Percentiles rank a stretch among this genome's conserved stretches.
Evolutionary conservation across 2,888 invertebrate genomes (phyloP).

Genomic region (Apamea crenata): DNA sequence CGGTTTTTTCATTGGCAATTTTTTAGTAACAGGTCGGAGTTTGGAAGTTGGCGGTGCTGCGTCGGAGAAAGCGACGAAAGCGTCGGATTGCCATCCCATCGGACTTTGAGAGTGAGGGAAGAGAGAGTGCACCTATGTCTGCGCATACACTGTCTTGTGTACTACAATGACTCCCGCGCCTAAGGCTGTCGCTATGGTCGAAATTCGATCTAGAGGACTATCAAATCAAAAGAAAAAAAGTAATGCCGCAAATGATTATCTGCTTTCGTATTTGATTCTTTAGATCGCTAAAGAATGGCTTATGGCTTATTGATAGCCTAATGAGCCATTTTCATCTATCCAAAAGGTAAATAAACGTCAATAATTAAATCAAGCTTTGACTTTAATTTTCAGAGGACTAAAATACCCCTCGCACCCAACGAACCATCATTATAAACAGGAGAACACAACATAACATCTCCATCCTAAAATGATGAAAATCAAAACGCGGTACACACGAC

Average conservation of each 20-base stretch:
- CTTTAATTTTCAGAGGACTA: neutral
- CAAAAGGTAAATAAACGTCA: neutral
- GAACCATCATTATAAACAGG: neutral
- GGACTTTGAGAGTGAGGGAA: too few species aligned
- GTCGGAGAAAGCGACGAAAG: too few species aligned
- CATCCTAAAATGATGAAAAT: conserved; percentile 43
- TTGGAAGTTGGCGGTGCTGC: too few species aligned
- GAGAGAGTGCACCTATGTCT: too few species aligned
- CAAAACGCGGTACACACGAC: conserved; percentile 37
- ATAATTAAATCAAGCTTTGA: conserved; percentile 11
- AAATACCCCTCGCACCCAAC: neutral
- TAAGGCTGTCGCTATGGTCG: too few species aligned
- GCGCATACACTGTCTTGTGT: too few species aligned
- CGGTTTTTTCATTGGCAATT: too few species aligned
- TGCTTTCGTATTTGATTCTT: neutral
- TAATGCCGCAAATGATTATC: neutral
- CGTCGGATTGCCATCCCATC: too few species aligned
- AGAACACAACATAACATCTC: neutral
- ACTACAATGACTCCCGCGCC: too few species aligned
- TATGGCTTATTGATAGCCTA: neutral
- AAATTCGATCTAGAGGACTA: too few species aligned
- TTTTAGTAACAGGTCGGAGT: too few species aligned
- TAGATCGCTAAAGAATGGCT: neutral
- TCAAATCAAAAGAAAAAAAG: neutral
- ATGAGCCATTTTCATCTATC: neutral